Conservation (phyloP, 2,888 invertebrate species). For the Hartigia nigra region DNA sequence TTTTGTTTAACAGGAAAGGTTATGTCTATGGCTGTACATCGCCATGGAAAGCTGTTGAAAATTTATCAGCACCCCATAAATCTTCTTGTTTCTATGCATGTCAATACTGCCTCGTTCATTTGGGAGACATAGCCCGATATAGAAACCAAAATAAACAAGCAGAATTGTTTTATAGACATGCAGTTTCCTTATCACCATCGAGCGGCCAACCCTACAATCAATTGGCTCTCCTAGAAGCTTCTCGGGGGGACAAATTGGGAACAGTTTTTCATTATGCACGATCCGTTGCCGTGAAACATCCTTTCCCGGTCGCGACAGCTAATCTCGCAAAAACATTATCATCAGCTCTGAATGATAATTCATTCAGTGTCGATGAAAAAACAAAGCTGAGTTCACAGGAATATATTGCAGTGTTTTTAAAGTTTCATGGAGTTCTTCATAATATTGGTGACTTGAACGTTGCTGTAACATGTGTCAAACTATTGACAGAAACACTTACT, state of each 20-base stretch:
- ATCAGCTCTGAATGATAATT: conserved; percentile 67
- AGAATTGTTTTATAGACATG: conserved; percentile 86
- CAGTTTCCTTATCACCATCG: conserved; percentile 78
- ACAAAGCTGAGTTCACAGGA: conserved; percentile 73
- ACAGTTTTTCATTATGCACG: conserved; percentile 89
- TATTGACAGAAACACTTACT: conserved; percentile 77
- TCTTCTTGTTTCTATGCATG: conserved; percentile 86
- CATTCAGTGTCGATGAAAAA: conserved; percentile 56
- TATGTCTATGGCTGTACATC: conserved; percentile 66
- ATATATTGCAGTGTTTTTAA: conserved; percentile 72
- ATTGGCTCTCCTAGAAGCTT: conserved; percentile 83
- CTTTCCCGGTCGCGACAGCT: conserved; percentile 85
- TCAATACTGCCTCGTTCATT: conserved; percentile 89
- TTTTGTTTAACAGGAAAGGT: conserved; percentile 56
- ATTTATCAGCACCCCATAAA: conserved; percentile 68
- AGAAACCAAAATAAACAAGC: conserved; percentile 84
- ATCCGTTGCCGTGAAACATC: conserved; percentile 84
- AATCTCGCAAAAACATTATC: conserved; percentile 82
- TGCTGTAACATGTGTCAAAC: conserved; percentile 73
- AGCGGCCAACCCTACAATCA: conserved; percentile 93
- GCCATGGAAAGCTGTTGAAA: conserved; percentile 64
- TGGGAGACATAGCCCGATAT: conserved; percentile 89
- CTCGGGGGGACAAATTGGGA: conserved; percentile 82
- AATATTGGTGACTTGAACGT: conserved; percentile 70
- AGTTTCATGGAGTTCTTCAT: conserved; percentile 72